phyloP scores from a whole-genome alignment of 2,797 vertebrate genomes.

The Tarsius wallacei region DNA sequence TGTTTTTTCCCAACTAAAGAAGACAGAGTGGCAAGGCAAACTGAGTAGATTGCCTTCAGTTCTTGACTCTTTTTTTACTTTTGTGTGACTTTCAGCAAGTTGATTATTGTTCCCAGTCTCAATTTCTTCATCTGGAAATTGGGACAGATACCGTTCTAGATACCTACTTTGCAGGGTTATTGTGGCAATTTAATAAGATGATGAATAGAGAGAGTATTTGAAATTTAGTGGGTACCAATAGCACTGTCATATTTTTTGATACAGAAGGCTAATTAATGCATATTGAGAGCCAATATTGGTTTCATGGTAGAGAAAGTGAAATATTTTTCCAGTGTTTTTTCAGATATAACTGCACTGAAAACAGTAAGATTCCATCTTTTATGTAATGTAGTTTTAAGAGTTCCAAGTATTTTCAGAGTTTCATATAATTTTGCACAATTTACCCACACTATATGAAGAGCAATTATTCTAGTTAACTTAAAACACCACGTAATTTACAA shows the following conservation, averaged over 20 bases:
- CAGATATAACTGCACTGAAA: not conserved
- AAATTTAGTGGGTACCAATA: not conserved
- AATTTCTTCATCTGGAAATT: slow-evolving; percentile 27
- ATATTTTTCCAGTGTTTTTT: not conserved
- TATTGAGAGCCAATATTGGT: slow-evolving; percentile 35
- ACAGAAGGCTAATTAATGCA: not conserved
- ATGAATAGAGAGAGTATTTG: not conserved
- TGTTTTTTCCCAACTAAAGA: not conserved
- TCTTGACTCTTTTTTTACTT: not conserved
- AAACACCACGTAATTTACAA: not conserved
- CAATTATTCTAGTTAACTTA: not conserved
- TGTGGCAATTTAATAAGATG: not conserved
- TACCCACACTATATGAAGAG: not conserved
- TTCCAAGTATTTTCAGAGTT: slow-evolving; percentile 42
- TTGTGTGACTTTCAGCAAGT: not conserved
- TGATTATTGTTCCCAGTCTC: not conserved
- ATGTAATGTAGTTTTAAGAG: not conserved
- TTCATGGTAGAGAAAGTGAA: not conserved
- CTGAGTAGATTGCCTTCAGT: not conserved
- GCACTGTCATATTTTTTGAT: not conserved
- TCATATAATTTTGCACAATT: slow-evolving; percentile 31
- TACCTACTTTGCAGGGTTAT: not conserved
- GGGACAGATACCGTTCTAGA: not conserved
- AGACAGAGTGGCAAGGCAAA: not conserved
- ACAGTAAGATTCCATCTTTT: slow-evolving; percentile 16